phyloP scores from a whole-genome alignment of 2,797 vertebrate genomes.

The Pempheris klunzingeri region DNA sequence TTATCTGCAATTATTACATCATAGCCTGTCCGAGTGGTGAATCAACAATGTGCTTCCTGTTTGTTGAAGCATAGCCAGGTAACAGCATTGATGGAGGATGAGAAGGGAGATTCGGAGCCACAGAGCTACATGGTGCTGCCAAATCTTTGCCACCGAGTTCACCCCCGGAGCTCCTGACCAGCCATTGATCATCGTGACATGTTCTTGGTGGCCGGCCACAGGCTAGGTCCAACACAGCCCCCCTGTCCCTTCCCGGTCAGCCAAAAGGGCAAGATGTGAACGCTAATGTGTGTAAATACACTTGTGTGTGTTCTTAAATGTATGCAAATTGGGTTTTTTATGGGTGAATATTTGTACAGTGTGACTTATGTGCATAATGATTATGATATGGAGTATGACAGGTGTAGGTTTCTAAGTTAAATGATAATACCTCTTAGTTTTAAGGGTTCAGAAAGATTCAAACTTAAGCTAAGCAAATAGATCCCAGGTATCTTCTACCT shows the following conservation, averaged over 20 bases:
- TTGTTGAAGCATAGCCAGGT: constrained; percentile 67
- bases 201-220: constrained; percentile 84
- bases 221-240: constrained; percentile 68
- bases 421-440: not conserved
- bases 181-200: constrained; percentile 87
- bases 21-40: constrained; percentile 52
- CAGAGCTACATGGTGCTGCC: constrained; percentile 62
- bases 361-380: not conserved
- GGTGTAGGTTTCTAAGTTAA: not conserved
- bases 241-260: constrained; percentile 51
- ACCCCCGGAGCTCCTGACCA: constrained; percentile 73
- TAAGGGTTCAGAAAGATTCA: not conserved
- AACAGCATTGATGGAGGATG: constrained; percentile 66
- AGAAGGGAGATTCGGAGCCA: constrained; percentile 59
- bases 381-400: not conserved
- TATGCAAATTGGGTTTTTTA: constrained; percentile 16
- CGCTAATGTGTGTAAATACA: constrained; percentile 64
- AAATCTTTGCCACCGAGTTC: constrained; percentile 78
- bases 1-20: constrained; percentile 50
- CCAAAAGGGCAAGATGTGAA: constrained; percentile 58
- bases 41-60: constrained; percentile 70
- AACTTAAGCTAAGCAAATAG: not conserved
- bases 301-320: constrained; percentile 20
- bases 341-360: not conserved
- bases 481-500: not conserved